Base-by-base conservation (phyloP, 2,113 vertebrate genomes). In the Gila orcuttii region DNA sequence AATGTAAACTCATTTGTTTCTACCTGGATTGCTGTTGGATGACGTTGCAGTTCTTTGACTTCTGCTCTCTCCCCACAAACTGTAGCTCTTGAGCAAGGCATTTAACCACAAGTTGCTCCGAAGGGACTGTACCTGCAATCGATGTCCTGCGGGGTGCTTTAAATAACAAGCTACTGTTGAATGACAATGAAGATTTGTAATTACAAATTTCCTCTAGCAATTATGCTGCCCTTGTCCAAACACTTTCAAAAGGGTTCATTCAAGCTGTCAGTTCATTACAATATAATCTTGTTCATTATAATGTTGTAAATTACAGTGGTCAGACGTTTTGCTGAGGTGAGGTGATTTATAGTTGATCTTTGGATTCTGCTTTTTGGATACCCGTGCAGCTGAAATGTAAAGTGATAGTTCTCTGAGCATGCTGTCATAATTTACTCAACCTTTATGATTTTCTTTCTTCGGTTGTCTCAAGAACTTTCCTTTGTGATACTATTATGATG, bases 251-350 rank as follows among this genome's bases (percentile, higher is more conserved):
- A 50, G 47, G 13, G 75, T 55, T 77, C 25, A 77, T 55, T 77
- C 28, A 77, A 77, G 47, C 75, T 77, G 75, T 77, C 75, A 77
- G 47, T 77, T 77, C 47, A 77, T 33, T 77, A 55, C 47, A 45
- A 62, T 80, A 64, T 64, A 47, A 80, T 45, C 0, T 12, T 62
- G 13, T 62, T 80, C 36, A 19, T 80, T 62, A 64, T 81, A 64
- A 66, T 64, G 79, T 66, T 45, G 33, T 47, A 66, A 47, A 66
- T 64, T 47, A 28, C 59, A 47, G 79, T 39, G 36, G 23, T 57
- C 77, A 79, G 77, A 79, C 13, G n/a, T 42, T 79, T 62, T 62
- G 1, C 55, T 4, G 57, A 60, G 57, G 36, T 25, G 57, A 79
- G 57, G n/a, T 62, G 57, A 62, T 77, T 52, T 77, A 55, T 31